Evolutionary conservation across 2,888 invertebrate genomes (phyloP).

Genomic region (Aphelenchoides bicaudatus): DNA sequence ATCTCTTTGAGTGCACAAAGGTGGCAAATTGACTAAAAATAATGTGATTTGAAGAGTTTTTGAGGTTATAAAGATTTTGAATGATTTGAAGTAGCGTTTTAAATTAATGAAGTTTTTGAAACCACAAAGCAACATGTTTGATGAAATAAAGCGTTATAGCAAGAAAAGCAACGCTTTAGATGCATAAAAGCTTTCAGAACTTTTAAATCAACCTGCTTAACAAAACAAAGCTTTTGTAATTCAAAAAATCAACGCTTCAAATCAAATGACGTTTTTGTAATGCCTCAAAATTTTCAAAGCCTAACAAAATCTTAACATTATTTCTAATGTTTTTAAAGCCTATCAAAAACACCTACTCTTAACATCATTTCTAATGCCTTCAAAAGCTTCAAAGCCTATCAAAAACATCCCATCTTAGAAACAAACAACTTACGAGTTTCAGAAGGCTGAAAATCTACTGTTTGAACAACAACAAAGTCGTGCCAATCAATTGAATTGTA

Average conservation of each 20-base stretch:
- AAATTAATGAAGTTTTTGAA: too few species aligned
- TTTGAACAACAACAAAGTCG: conserved; percentile 98
- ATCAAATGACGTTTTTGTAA: too few species aligned
- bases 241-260: too few species aligned
- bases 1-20: conserved; percentile 65
- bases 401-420: too few species aligned
- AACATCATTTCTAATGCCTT: neutral
- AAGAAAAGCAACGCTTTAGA: too few species aligned
- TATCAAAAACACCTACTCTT: conserved; percentile 9
- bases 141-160: neutral
- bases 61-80: conserved; percentile 2
- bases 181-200: too few species aligned
- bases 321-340: neutral
- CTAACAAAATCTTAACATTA: neutral
- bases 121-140: neutral
- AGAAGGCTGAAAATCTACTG: conserved; percentile 94
- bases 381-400: too few species aligned
- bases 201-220: too few species aligned
- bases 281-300: neutral
- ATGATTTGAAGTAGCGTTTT: too few species aligned
- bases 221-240: too few species aligned
- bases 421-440: conserved; percentile 72
- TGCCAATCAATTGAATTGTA: conserved; percentile 99
- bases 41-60: conserved; percentile 38
- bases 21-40: conserved; percentile 65